Evolutionary conservation across 1,140 invertebrate genomes (phyloP).

Genomic region (Coptotermes formosanus): DNA sequence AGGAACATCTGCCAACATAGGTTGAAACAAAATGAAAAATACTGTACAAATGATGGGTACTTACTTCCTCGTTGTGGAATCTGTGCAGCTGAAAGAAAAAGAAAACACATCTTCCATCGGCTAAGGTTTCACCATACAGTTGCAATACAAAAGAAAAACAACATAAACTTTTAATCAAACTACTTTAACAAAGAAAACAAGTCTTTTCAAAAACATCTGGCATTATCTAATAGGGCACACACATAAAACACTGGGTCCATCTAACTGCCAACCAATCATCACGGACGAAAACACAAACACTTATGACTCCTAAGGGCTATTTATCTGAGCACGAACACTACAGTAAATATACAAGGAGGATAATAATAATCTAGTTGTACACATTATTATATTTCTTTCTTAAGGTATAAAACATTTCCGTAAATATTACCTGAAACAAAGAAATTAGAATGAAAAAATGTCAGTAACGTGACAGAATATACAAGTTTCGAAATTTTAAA

Average conservation of each 20-base stretch:
- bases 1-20: not conserved
- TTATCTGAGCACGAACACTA: not conserved
- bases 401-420: too few species aligned
- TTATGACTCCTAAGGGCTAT: not conserved
- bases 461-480: too few species aligned
- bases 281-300: not conserved
- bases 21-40: not conserved
- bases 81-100: slow-evolving; percentile 80
- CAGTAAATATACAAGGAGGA: not conserved
- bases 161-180: not conserved
- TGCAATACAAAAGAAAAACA: slow-evolving; percentile 26
- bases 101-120: slow-evolving; percentile 51
- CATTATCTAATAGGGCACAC: slow-evolving; percentile 22
- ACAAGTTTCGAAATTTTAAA: too few species aligned
- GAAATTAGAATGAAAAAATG: too few species aligned
- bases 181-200: slow-evolving; percentile 25
- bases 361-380: too few species aligned
- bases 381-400: too few species aligned
- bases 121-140: slow-evolving; percentile 39
- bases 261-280: slow-evolving; percentile 4
- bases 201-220: slow-evolving; percentile 27
- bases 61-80: slow-evolving; percentile 84
- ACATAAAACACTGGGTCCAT: slow-evolving; percentile 18
- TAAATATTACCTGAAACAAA: too few species aligned
- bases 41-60: slow-evolving; percentile 49